Evolutionary conservation across 2,113 vertebrate species (phyloP), one percentile per base, ranked within the genome.

Genomic region (Osmerus eperlanus): DNA sequence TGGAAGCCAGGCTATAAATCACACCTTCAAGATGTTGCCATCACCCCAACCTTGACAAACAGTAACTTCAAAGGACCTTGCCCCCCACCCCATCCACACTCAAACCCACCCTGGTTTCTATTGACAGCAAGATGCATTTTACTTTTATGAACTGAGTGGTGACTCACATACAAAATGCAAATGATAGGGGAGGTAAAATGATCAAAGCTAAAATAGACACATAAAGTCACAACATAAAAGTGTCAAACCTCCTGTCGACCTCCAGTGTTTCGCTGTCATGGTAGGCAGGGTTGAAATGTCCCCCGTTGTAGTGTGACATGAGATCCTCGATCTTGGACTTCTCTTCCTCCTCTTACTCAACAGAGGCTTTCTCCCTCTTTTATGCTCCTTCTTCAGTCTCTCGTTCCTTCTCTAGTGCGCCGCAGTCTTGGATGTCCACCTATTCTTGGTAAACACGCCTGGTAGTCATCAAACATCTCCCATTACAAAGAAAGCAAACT

Each of bases 221-320:
- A n/a, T n/a, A 25, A n/a, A 41, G 16, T 61, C 2, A 14, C 47
- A 8, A 19, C 0, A n/a, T 41, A 28, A 32, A 16, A 53, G 13
- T 47, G 29, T 90, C 92, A 87, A 85, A 97, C 96, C 91, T 82
- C 84, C 84, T 93, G 72, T 92, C 89, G 25, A 92, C 83, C 81
- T 94, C 92, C 77, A 89, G 67, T 0, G 92, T 94, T 58, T 94
- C 90, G 0, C 91, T 92, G 77, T 92, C 91, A 81, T 91, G 89
- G 74, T 92, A 92, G 64, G 78, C 91, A 64, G 4, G 65, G 82
- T 84, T 94, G 88, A 70, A 83, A 53, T 80, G 60, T 67, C 88
- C 90, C 67, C 90, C 82, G 78, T 87, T 85, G 77, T 89, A 84
- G 63, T 82, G 84, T 77, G 90, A 83, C 94, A 95, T 95, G 82